These are phyloP conservation scores for Zoanthus gigantus DNA, from an alignment of 92 coral and sea anemone genomes.

Conservation along the genomic window DNA sequence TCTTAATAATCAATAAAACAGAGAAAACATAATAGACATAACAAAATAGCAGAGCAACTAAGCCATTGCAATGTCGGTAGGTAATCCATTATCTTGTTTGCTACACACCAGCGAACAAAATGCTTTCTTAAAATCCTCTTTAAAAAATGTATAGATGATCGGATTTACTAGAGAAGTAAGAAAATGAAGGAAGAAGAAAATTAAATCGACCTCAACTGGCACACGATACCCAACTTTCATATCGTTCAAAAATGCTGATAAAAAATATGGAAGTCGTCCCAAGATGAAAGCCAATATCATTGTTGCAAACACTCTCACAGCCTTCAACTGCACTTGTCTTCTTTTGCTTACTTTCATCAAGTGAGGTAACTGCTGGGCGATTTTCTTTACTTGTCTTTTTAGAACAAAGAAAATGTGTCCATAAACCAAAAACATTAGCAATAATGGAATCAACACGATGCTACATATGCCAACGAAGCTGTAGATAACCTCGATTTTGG, in stretches of 20 bases:
- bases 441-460: slow-evolving; percentile 61
- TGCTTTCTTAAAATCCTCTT: slow-evolving; percentile 82
- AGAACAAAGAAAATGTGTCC: slow-evolving; percentile 65
- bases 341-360: slow-evolving; percentile 45
- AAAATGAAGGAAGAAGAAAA: slow-evolving; percentile 72
- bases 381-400: slow-evolving; percentile 63
- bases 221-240: slow-evolving; percentile 39
- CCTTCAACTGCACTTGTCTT: slow-evolving; percentile 70
- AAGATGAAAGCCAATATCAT: slow-evolving; percentile 74
- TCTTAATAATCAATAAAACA: no score
- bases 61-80: not conserved
- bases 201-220: slow-evolving; percentile 52
- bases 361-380: slow-evolving; percentile 65
- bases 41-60: not conserved
- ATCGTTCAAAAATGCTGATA: slow-evolving; percentile 63
- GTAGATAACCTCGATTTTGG: slow-evolving; percentile 61
- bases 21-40: no score
- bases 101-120: slow-evolving; percentile 42
- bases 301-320: slow-evolving; percentile 70
- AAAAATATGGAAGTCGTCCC: slow-evolving; percentile 82
- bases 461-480: slow-evolving; percentile 65
- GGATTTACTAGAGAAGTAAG: slow-evolving; percentile 74
- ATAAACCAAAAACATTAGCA: slow-evolving; percentile 57
- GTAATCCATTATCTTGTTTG: not conserved
- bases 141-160: slow-evolving; percentile 73